Conservation (phyloP, 2,113 vertebrate genomes). For the Stegastes partitus region DNA sequence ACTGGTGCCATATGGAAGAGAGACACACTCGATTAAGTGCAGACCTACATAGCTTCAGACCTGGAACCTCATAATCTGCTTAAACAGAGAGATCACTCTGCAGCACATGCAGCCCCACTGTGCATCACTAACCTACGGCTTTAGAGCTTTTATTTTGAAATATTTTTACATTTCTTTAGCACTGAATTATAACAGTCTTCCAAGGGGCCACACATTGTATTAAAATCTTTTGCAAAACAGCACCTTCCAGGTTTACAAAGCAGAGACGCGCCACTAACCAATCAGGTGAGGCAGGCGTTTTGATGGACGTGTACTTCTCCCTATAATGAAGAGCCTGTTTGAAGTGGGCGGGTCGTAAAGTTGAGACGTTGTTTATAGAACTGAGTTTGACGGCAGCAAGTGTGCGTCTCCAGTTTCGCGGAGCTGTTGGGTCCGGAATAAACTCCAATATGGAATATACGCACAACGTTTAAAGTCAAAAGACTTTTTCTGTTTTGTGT, state of each 20-base stretch:
- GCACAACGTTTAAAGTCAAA: slow-evolving; percentile 20
- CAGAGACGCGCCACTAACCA: neutral
- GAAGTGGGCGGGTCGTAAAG: slow-evolving; percentile 40
- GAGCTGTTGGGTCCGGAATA: neutral
- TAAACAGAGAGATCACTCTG: slow-evolving; percentile 23
- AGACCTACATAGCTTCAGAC: slow-evolving; percentile 13
- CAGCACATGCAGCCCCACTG: neutral
- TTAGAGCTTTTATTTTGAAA: neutral
- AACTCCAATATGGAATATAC: slow-evolving; percentile 29
- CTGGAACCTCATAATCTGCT: slow-evolving; percentile 49
- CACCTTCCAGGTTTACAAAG: neutral
- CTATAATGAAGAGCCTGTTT: slow-evolving; percentile 38
- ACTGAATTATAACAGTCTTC: neutral
- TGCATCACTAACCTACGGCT: neutral
- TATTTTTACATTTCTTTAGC: neutral
- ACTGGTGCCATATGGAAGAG: slow-evolving; percentile 26
- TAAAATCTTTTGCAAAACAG: neutral
- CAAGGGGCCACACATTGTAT: neutral
- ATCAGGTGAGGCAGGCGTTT: neutral
- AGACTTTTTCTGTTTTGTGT: neutral
- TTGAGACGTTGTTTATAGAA: slow-evolving; percentile 45
- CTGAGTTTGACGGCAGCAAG: slow-evolving; percentile 1
- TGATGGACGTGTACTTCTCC: slow-evolving; percentile 20
- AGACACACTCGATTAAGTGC: slow-evolving; percentile 32
- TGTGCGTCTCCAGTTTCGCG: slow-evolving; percentile 55